Evolutionary conservation across 2,113 vertebrate genomes (phyloP).

Genomic region (Paratilapia polleni): DNA sequence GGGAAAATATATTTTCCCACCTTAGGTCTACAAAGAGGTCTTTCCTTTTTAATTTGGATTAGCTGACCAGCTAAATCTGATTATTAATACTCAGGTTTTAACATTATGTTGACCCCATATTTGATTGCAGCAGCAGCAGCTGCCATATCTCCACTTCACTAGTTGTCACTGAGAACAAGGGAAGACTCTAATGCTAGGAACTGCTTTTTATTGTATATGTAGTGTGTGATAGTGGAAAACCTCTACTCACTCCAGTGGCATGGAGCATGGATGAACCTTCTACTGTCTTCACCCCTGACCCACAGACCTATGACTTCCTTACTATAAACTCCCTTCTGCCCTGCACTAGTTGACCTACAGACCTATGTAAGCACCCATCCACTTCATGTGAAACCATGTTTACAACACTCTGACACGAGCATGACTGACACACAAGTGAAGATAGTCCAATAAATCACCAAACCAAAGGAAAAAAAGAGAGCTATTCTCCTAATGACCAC

Average conservation of each 20-base stretch:
- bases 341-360: constrained; percentile 29
- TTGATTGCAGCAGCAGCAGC: neutral
- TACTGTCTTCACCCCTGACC: neutral
- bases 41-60: neutral
- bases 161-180: neutral
- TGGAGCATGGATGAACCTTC: neutral
- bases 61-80: neutral
- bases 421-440: constrained; percentile 26
- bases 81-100: neutral
- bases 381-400: constrained; percentile 29
- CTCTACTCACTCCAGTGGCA: neutral
- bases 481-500: constrained; percentile 6
- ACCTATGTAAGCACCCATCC: constrained; percentile 34
- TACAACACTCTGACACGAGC: constrained; percentile 29
- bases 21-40: neutral
- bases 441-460: constrained; percentile 21
- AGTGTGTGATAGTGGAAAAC: neutral
- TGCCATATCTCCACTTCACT: neutral
- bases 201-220: too few relatives aligned
- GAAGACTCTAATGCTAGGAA: neutral
- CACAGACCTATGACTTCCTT: constrained; percentile 33
- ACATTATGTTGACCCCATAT: neutral
- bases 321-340: constrained; percentile 24
- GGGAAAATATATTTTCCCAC: too few relatives aligned
- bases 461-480: neutral